phyloP scores from a whole-genome alignment of 2,888 invertebrate species.

The Trilocha varians region DNA sequence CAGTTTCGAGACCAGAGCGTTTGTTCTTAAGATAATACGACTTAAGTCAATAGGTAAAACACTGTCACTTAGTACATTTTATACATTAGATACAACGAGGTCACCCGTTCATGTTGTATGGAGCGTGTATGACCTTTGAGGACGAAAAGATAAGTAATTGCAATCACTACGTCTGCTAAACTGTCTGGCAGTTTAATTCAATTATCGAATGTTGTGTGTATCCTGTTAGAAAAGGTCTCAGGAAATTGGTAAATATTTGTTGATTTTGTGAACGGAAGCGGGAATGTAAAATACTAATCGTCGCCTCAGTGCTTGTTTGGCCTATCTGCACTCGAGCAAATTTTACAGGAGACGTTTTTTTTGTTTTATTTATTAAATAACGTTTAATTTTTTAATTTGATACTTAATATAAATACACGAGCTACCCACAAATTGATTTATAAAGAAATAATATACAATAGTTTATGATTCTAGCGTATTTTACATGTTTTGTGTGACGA shows the following conservation, averaged over 20 bases:
- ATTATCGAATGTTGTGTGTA: constrained; percentile 16
- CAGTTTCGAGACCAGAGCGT: constrained; percentile 52
- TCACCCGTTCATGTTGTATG: constrained; percentile 40
- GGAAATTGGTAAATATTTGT: background rate
- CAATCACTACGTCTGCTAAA: constrained; percentile 32
- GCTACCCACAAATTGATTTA: too few relatives aligned
- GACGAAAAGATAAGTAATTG: constrained; percentile 40
- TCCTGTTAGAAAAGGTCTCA: background rate
- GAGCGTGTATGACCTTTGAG: constrained; percentile 58
- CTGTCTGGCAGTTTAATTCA: constrained; percentile 13
- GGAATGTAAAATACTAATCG: too few relatives aligned
- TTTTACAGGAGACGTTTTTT: too few relatives aligned
- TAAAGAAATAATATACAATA: too few relatives aligned
- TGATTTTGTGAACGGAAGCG: too few relatives aligned
- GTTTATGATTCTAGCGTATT: too few relatives aligned
- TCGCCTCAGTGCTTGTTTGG: too few relatives aligned
- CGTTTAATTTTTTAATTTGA: too few relatives aligned
- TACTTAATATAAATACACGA: too few relatives aligned
- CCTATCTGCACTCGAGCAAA: too few relatives aligned
- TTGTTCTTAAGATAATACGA: constrained; percentile 29
- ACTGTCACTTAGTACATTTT: constrained; percentile 36
- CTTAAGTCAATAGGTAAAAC: constrained; percentile 35
- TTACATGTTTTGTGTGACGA: too few relatives aligned
- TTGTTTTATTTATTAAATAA: too few relatives aligned
- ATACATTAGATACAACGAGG: constrained; percentile 31